These are phyloP conservation scores for Leptatherina wallacei DNA, from an alignment of 2,797 vertebrate species.

Conservation along the genomic window DNA sequence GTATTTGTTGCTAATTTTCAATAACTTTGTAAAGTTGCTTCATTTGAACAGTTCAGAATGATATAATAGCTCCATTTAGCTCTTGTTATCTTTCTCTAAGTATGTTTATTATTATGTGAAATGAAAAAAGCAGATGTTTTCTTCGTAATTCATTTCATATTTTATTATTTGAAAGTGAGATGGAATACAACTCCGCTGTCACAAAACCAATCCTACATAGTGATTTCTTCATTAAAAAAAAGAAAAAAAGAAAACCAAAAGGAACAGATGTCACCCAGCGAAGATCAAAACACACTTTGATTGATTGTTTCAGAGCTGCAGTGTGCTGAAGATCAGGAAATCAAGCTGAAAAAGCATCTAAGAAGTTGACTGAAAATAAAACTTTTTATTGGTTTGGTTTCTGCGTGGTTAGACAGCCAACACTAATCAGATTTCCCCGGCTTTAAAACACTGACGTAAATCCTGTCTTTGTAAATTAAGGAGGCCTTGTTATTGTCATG, in stretches of 20 bases:
- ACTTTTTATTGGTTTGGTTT: conserved; percentile 5
- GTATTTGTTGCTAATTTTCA: neutral
- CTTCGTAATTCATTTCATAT: conserved; percentile 11
- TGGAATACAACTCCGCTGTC: neutral
- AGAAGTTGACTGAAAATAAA: conserved; percentile 28
- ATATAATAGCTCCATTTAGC: neutral
- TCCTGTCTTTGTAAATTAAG: conserved; percentile 18
- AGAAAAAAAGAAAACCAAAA: neutral
- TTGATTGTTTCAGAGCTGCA: conserved; percentile 44
- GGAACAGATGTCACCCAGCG: conserved; percentile 52
- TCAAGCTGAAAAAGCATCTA: conserved; percentile 37
- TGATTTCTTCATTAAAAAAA: conserved; percentile 53
- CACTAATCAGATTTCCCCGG: conserved; percentile 4
- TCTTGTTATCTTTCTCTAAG: neutral
- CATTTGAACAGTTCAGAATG: neutral
- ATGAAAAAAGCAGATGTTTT: conserved; percentile 14
- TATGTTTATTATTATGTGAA: neutral
- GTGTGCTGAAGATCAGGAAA: conserved; percentile 43
- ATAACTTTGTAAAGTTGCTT: neutral
- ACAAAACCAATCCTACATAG: conserved; percentile 13
- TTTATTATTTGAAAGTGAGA: conserved; percentile 13
- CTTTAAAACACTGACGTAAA: conserved; percentile 2
- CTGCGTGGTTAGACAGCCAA: neutral
- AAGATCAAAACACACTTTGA: conserved; percentile 50
- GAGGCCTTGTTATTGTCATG: conserved; percentile 16